These are phyloP conservation scores for Lanius collurio DNA, from an alignment of 2,113 vertebrate species.

Conservation along the genomic window DNA sequence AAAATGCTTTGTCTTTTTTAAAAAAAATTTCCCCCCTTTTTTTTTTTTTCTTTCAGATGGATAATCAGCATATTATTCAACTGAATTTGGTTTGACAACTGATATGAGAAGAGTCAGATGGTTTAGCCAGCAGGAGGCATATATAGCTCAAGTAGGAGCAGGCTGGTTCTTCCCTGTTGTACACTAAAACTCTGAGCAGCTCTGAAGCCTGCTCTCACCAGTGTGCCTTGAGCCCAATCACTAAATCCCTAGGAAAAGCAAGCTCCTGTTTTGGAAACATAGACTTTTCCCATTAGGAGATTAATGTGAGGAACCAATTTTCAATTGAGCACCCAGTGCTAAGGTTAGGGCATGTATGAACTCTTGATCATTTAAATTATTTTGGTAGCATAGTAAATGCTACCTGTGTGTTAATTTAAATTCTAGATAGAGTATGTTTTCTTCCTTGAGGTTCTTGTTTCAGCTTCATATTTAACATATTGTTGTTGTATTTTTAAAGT, in stretches of 20 bases:
- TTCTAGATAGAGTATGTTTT: background rate
- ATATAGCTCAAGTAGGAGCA: background rate
- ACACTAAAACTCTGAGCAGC: background rate
- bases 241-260: background rate
- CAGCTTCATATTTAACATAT: background rate
- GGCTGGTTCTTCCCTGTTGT: background rate
- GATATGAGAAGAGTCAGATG: background rate
- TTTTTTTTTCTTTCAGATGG: background rate
- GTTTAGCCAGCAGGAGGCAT: constrained; percentile 1
- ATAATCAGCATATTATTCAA: background rate
- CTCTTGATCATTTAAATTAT: background rate
- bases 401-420: background rate
- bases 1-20: accelerated
- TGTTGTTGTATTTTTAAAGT: background rate
- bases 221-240: background rate
- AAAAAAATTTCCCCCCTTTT: no score
- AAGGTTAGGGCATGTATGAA: background rate
- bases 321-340: background rate
- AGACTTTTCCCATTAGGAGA: background rate
- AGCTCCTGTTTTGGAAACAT: background rate
- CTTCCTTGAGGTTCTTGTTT: background rate
- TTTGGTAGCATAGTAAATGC: background rate
- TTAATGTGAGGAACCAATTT: background rate
- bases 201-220: background rate
- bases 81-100: background rate